phyloP scores from a whole-genome alignment of 2,888 invertebrate species.

The Tricholauxania praeusta region DNA sequence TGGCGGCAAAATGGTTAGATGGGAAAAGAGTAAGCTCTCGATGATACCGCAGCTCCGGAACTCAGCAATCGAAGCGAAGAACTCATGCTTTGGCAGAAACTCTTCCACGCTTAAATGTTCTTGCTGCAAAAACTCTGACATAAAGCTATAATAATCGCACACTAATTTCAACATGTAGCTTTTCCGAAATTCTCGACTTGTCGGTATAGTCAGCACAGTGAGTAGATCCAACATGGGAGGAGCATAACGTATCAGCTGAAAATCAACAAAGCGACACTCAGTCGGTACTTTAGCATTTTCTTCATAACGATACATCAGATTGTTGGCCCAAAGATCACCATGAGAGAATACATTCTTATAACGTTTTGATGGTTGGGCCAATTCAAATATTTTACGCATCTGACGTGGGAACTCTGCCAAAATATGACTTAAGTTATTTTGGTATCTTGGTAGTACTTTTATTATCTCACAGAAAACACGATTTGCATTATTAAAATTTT shows the following conservation, averaged over 20 bases:
- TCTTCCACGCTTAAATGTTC: conserved; percentile 66
- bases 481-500: conserved; percentile 57
- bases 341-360: conserved; percentile 67
- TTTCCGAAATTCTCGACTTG: conserved; percentile 66
- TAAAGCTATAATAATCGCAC: conserved; percentile 71
- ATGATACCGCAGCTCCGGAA: conserved; percentile 71
- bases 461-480: conserved; percentile 59
- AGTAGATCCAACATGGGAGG: conserved; percentile 76
- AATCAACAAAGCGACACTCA: conserved; percentile 77
- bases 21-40: conserved; percentile 70
- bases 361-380: conserved; percentile 60
- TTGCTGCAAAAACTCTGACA: conserved; percentile 67
- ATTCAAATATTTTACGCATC: conserved; percentile 59
- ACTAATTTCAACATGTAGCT: conserved; percentile 69
- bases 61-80: conserved; percentile 64
- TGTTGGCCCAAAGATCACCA: conserved; percentile 69
- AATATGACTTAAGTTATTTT: conserved; percentile 52
- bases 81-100: conserved; percentile 68
- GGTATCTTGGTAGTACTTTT: conserved; percentile 60
- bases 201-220: conserved; percentile 69
- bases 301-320: conserved; percentile 65
- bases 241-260: conserved; percentile 75
- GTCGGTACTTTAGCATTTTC: conserved; percentile 66
- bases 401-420: conserved; percentile 52
- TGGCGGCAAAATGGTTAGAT: conserved; percentile 71